A percentile compares a stretch with the other conserved stretches of the same genome.
Conservation (phyloP, 2,888 invertebrate genomes). For the Lithosia quadra region DNA sequence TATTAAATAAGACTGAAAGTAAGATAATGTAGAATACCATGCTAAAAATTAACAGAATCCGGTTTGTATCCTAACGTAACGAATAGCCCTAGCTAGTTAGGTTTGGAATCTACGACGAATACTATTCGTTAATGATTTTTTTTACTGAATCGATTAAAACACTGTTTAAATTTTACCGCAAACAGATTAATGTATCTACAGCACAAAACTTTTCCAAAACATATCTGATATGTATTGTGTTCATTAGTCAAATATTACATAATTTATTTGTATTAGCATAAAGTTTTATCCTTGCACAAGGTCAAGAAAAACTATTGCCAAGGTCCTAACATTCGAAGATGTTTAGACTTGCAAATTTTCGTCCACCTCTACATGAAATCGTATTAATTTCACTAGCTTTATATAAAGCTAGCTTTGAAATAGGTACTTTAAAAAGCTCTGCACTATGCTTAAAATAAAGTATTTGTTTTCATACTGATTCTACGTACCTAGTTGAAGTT, state of each 20-base stretch:
- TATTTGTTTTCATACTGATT: neutral
- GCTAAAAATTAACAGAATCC: neutral
- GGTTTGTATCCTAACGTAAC: neutral
- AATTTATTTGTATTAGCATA: slow-evolving; percentile 7
- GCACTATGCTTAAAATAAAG: neutral
- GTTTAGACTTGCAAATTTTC: slow-evolving; percentile 55
- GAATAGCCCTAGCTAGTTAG: neutral
- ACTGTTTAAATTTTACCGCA: too few relatives aligned
- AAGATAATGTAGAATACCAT: neutral
- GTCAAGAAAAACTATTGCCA: slow-evolving; percentile 59
- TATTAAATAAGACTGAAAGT: neutral
- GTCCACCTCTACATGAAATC: slow-evolving; percentile 37
- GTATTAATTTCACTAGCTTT: slow-evolving; percentile 30
- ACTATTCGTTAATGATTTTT: too few relatives aligned
- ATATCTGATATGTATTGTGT: neutral
- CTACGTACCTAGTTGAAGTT: neutral
- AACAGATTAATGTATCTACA: neutral
- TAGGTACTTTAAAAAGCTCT: neutral
- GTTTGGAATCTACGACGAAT: too few relatives aligned
- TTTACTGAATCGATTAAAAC: too few relatives aligned
- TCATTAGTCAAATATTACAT: neutral
- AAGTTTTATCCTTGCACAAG: slow-evolving; percentile 32
- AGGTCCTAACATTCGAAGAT: slow-evolving; percentile 39
- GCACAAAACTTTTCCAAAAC: neutral
- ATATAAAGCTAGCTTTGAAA: neutral